A percentile compares a stretch with the other conserved stretches of the same genome.
Conservation (phyloP, 2,888 invertebrate species). For the Bibio marci region DNA sequence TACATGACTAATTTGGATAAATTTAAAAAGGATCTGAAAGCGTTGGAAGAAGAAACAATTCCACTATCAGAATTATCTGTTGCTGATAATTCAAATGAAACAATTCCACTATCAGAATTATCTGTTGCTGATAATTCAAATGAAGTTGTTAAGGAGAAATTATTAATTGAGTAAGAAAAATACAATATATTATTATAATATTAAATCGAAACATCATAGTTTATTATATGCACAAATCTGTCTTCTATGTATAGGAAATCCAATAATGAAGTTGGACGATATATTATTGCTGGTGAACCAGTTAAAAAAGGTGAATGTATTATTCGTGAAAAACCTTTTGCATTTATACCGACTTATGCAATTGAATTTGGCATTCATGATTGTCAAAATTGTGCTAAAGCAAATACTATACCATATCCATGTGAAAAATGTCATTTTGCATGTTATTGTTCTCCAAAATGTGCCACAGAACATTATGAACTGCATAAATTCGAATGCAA, state of each 20-base stretch:
- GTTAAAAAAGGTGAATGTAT: constrained; percentile 52
- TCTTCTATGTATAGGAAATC: not conserved
- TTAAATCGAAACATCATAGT: too few species aligned
- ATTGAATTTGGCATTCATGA: constrained; percentile 11
- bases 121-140: too few species aligned
- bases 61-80: too few species aligned
- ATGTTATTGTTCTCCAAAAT: constrained; percentile 48
- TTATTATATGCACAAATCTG: too few species aligned
- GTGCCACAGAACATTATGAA: constrained; percentile 34
- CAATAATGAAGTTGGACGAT: constrained; percentile 33
- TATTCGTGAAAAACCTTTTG: constrained; percentile 65
- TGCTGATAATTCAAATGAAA: too few species aligned
- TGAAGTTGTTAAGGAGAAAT: too few species aligned
- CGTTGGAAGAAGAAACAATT: too few species aligned
- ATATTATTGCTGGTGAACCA: constrained; percentile 40
- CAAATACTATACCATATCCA: constrained; percentile 43
- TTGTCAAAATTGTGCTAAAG: constrained; percentile 59
- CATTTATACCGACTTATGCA: constrained; percentile 47
- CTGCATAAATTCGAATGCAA: constrained; percentile 60
- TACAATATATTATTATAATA: too few species aligned
- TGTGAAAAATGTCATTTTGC: constrained; percentile 48
- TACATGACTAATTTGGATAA: too few species aligned
- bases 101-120: too few species aligned
- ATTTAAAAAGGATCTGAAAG: too few species aligned
- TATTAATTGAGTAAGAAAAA: too few species aligned